Evolutionary conservation across 1,140 invertebrate species (phyloP), one percentile per base, ranked within the genome.

Genomic region (Drosophila suzukii): DNA sequence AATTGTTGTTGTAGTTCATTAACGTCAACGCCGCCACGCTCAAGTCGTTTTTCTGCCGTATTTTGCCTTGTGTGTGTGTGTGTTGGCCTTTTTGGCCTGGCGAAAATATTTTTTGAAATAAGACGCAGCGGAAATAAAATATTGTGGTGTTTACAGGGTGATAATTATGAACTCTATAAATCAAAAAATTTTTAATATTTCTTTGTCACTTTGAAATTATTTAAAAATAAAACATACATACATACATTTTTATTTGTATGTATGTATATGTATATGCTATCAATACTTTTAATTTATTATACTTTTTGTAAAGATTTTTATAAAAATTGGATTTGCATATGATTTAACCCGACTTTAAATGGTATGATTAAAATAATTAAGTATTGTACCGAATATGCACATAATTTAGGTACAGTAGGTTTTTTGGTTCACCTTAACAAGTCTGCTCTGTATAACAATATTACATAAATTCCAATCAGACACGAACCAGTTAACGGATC

Each of bases 1-100:
- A 43, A 65, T 71, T 71, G 30, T 72, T 57, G 61, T 66, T 72
- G 68, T 67, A 46, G 41, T 70, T 75, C 46, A 70, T 75, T 75
- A 70, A 70, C 72, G 72, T 75, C 72, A 75, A 75, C 56, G 44
- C 51, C 30, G 65, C 38, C 44, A 36, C 51, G 51, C 65, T 55
- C 63, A 73, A 72, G 24, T 66, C 53, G 32, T 59, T 56, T 59
- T 32, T 54, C 38, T 53, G 38, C 39, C 27, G 46, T 57, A 36
- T 41, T 30, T 34, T 59, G 51, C 32, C 7, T 1, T 4, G 17
- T 46, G 43, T 20, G 15, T 20, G 15, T 60, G 57, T 61, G 50
- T 43, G 47, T 41, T 27, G 27, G 27, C 27, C 27, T 41, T 72
- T 49, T 61, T 68, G 30, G 50, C 32, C 57, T 58, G 74, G 59